Percentiles rank a stretch among this genome's conserved stretches.
phyloP scores from a whole-genome alignment of 2,888 invertebrate genomes.

The Candidula unifasciata region DNA sequence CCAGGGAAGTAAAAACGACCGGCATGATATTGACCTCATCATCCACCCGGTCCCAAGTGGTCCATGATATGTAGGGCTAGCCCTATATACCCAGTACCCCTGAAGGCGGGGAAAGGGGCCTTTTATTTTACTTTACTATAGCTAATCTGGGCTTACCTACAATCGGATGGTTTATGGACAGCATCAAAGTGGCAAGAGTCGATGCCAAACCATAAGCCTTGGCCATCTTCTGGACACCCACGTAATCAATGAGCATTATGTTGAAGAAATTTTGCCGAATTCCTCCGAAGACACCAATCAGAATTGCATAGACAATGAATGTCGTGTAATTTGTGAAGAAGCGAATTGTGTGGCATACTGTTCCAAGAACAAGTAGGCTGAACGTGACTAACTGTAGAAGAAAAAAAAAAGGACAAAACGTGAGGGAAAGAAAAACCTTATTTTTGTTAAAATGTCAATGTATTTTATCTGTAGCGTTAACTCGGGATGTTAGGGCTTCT shows the following conservation, averaged over 20 bases:
- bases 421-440: too few relatives aligned
- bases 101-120: too few relatives aligned
- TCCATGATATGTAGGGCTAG: too few relatives aligned
- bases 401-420: neutral
- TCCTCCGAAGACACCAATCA: constrained; percentile 43
- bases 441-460: too few relatives aligned
- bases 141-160: neutral
- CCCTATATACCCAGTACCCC: too few relatives aligned
- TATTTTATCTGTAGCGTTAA: too few relatives aligned
- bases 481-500: too few relatives aligned
- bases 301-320: constrained; percentile 34
- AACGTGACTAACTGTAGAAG: constrained; percentile 23
- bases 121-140: too few relatives aligned
- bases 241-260: constrained; percentile 38
- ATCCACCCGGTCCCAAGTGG: too few relatives aligned
- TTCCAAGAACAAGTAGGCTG: constrained; percentile 20
- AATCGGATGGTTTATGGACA: constrained; percentile 38
- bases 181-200: constrained; percentile 2
- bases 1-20: too few relatives aligned
- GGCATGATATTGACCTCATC: too few relatives aligned
- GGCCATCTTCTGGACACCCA: constrained; percentile 26
- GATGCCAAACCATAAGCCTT: constrained; percentile 25
- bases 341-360: constrained; percentile 21
- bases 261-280: constrained; percentile 37
- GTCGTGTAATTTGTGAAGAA: constrained; percentile 7